phyloP scores from a whole-genome alignment of 1,140 invertebrate genomes.

The Ctenoplectra terminalis region DNA sequence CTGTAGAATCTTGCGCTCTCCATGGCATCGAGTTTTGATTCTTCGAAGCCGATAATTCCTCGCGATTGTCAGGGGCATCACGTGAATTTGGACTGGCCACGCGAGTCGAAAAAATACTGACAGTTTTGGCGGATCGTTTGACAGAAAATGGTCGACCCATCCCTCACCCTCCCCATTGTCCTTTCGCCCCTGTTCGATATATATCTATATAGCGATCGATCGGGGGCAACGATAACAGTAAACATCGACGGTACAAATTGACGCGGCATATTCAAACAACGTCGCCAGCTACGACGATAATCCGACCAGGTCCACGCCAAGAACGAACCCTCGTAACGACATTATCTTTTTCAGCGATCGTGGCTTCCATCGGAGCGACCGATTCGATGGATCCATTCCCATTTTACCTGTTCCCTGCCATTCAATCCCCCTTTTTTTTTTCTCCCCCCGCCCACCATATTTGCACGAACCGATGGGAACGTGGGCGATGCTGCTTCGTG shows the following conservation, averaged over 20 bases:
- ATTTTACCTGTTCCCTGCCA: neutral
- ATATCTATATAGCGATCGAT: slow-evolving; percentile 39
- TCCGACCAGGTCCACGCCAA: neutral
- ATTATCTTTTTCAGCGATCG: slow-evolving; percentile 39
- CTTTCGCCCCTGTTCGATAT: neutral
- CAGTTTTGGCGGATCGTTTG: slow-evolving; percentile 45
- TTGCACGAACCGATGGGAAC: neutral
- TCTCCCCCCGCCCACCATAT: neutral
- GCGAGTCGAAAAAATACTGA: slow-evolving; percentile 16
- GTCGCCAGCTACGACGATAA: slow-evolving; percentile 17
- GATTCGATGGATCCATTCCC: neutral
- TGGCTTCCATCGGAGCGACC: neutral
- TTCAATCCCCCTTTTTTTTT: neutral
- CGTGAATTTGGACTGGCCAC: slow-evolving; percentile 46
- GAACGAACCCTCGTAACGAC: slow-evolving; percentile 18
- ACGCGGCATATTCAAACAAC: slow-evolving; percentile 44
- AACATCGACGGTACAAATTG: slow-evolving; percentile 49
- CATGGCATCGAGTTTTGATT: slow-evolving; percentile 54
- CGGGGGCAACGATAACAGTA: slow-evolving; percentile 43
- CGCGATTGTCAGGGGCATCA: slow-evolving; percentile 36
- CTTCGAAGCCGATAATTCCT: slow-evolving; percentile 56
- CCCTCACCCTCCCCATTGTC: neutral
- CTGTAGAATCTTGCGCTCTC: slow-evolving; percentile 60
- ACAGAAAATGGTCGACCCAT: slow-evolving; percentile 23
- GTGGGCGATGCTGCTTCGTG: neutral